Evolutionary conservation across 2,888 invertebrate species (phyloP).

Genomic region (Meganola albula): DNA sequence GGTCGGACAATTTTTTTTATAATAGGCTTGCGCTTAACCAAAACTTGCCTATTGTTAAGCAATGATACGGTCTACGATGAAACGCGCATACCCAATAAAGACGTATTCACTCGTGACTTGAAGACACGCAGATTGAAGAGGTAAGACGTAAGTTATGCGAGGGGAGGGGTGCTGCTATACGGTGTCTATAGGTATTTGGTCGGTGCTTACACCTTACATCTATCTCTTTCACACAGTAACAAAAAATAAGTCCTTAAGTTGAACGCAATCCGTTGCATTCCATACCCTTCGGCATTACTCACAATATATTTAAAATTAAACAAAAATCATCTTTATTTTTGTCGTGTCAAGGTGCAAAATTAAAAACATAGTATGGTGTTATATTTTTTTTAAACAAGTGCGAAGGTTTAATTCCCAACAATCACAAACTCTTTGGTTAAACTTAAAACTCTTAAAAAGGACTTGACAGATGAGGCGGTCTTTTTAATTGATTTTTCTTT

Average conservation of each 20-base stretch:
- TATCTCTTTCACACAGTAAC: constrained; percentile 59
- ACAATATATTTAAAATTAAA: constrained; percentile 26
- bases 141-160: no score
- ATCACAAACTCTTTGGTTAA: constrained; percentile 60
- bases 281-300: constrained; percentile 54
- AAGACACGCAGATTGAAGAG: no score
- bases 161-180: no score
- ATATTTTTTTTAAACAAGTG: constrained; percentile 50
- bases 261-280: constrained; percentile 71
- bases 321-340: constrained; percentile 17
- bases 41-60: no score
- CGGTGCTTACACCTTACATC: no score
- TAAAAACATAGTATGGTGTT: constrained; percentile 19
- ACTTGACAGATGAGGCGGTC: constrained; percentile 64
- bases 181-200: no score
- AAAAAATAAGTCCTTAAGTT: constrained; percentile 70
- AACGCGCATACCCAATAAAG: no score
- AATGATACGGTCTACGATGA: no score
- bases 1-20: no score
- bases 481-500: constrained; percentile 44
- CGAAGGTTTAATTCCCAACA: constrained; percentile 72
- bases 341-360: constrained; percentile 36
- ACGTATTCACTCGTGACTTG: no score
- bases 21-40: no score
- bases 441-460: constrained; percentile 59